Conservation (phyloP, 92 coral and sea anemone genomes). For the Galaxea fascicularis region DNA sequence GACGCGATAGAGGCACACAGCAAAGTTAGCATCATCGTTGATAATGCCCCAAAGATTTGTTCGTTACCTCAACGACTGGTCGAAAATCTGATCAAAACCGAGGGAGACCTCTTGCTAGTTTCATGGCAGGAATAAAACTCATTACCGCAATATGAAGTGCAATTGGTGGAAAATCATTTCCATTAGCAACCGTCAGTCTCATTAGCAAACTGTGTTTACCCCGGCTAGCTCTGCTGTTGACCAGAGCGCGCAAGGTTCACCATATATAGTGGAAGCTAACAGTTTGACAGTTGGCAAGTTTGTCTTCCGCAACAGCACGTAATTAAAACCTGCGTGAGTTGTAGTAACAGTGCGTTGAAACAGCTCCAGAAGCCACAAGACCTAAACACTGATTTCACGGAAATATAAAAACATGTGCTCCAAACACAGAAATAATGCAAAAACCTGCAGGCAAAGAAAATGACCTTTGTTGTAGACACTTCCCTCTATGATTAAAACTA, state of each 20-base stretch:
- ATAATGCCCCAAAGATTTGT: background rate
- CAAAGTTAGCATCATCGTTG: slow-evolving; percentile 1
- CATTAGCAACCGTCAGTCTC: background rate
- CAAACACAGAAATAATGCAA: background rate
- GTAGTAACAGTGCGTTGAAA: background rate
- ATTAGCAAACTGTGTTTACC: too few relatives aligned
- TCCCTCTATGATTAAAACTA: background rate
- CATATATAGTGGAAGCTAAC: too few relatives aligned
- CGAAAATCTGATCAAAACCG: background rate
- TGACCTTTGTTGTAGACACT: background rate
- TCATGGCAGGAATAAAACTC: slow-evolving; percentile 9
- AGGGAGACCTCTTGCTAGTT: slow-evolving; percentile 19
- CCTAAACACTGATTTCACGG: background rate
- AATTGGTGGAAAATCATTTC: slow-evolving; percentile 45
- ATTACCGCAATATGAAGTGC: background rate
- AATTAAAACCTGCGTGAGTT: slow-evolving; percentile 16
- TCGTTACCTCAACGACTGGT: background rate
- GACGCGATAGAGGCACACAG: background rate
- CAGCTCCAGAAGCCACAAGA: background rate
- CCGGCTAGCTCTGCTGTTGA: too few relatives aligned
- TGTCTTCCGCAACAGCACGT: background rate
- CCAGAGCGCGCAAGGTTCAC: too few relatives aligned
- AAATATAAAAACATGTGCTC: background rate
- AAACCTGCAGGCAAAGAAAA: background rate
- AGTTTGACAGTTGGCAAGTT: background rate